phyloP scores from a whole-genome alignment of 2,888 invertebrate genomes.

The Teinopalpus imperialis region DNA sequence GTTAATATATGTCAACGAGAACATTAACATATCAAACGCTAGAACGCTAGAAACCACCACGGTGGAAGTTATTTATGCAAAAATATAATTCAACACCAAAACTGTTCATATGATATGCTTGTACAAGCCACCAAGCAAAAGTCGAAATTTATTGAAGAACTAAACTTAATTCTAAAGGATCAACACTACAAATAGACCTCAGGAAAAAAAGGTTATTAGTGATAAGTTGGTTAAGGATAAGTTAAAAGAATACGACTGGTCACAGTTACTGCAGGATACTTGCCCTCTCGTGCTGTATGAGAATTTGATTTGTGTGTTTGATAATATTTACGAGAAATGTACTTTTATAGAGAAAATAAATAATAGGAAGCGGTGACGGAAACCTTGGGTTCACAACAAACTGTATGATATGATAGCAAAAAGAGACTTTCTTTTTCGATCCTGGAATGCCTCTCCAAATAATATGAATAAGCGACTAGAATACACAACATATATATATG shows the following conservation, averaged over 20 bases:
- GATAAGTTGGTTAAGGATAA: neutral
- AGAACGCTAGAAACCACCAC: neutral
- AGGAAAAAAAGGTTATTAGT: neutral
- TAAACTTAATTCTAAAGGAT: too few relatives aligned
- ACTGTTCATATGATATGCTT: neutral
- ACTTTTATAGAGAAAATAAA: neutral
- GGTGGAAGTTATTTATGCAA: neutral
- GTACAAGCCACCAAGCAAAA: neutral
- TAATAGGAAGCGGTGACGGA: conserved; percentile 1
- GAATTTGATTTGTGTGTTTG: neutral
- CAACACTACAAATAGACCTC: neutral
- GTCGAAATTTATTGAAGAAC: too few relatives aligned
- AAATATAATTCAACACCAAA: neutral
- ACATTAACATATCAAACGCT: neutral
- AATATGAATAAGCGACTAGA: too few relatives aligned
- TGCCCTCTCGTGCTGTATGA: too few relatives aligned
- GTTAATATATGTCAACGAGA: conserved; percentile 2
- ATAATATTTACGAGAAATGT: conserved; percentile 2
- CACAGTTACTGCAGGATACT: too few relatives aligned
- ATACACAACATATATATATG: neutral
- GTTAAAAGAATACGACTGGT: neutral
- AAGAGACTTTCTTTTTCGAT: conserved; percentile 11
- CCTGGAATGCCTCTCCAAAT: conserved; percentile 4
- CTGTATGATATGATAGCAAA: conserved; percentile 2
- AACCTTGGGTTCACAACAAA: conserved; percentile 14